Base-by-base conservation (phyloP, 2,113 vertebrate species). In the Tetrao urogallus region DNA sequence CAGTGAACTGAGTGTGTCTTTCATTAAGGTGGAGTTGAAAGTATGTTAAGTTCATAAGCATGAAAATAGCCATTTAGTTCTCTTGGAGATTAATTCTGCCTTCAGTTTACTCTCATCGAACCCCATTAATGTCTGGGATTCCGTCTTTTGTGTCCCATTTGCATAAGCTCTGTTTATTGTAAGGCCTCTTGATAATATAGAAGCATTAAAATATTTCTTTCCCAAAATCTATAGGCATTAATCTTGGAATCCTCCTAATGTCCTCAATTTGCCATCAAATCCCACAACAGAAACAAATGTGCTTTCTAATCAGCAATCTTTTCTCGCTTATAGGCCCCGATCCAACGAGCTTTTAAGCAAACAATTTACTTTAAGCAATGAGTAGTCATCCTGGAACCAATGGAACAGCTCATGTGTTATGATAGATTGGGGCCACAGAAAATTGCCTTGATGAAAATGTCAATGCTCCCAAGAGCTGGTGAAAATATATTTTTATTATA, bases 401-500 rank as follows among this genome's bases (percentile, higher is more conserved):
- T 95, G 93, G 92, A 89, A 94, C 80, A 88, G 84, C 88, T 95
- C 60, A 6, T 92, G 91, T 85, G 82, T 90, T 95, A 83, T 94
- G 93, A 94, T 97, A 94, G 94, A 97, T 95, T 94, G 92, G 78
- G 90, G 94, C 96, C 92, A 96, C 38, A 94, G 92, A 96, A 97
- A 97, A 96, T 95, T 91, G 95, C 90, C 95, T 93, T 87, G 89
- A 95, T 97, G 92, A 95, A 97, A 97, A 96, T 83, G 93, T 95
- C 94, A 95, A 92, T 91, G 92, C 66, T 97, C 94, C 93, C 96
- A 96, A 90, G 96, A 94, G 93, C 92, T 96, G 91, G 88, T 96
- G 95, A 97, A 97, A 95, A 95, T 96, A 92, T 96, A 96, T 96
- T 97, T 97, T 96, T 97, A 96, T 96, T 96, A 96, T 96, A 97